Conservation (phyloP, 2,797 vertebrate genomes). For the Phrynocephalus vlangalii region DNA sequence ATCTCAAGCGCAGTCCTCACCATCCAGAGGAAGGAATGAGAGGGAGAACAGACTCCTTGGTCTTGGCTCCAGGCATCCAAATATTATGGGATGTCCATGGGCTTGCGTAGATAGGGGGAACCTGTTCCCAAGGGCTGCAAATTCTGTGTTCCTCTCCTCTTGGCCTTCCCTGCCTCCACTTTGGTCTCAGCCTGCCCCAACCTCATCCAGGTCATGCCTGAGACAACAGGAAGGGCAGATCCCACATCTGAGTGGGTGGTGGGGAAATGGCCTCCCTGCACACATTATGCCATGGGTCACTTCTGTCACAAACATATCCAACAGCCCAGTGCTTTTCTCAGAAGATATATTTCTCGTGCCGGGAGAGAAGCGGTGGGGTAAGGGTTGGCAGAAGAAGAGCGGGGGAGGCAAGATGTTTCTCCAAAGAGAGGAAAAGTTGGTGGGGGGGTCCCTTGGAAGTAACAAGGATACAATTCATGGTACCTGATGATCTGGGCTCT, state of each 20-base stretch:
- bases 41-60: neutral
- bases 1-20: no score
- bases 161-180: no score
- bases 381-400: conserved; percentile 4
- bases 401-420: conserved; percentile 8
- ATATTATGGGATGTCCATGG: neutral
- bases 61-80: neutral
- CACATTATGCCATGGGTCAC: neutral
- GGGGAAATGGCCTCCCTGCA: no score
- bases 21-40: no score
- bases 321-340: no score
- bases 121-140: neutral
- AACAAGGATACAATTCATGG: conserved; percentile 67
- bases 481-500: conserved; percentile 59
- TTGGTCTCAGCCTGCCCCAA: neutral
- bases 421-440: conserved; percentile 6
- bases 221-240: neutral
- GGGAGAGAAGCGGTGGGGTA: conserved; percentile 24
- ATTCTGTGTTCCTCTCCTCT: neutral
- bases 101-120: neutral
- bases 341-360: neutral
- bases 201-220: neutral
- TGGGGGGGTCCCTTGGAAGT: conserved; percentile 46
- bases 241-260: neutral
- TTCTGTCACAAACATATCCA: no score